Conservation (phyloP, 2,888 invertebrate genomes). For the Xestia rhomboidea region DNA sequence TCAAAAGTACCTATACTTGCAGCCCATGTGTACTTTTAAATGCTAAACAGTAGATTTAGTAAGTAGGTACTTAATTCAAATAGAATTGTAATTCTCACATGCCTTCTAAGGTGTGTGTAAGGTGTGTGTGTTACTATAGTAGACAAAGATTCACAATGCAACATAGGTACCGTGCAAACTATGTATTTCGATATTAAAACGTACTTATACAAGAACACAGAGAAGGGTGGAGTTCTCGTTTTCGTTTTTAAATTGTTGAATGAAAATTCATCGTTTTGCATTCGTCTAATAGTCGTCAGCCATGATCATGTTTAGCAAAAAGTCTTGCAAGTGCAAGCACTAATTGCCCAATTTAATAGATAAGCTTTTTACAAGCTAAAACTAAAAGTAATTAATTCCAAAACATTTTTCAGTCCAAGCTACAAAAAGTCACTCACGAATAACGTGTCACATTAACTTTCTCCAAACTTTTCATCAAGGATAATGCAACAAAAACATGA, state of each 20-base stretch:
- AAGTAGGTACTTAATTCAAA: neutral
- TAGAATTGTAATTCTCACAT: neutral
- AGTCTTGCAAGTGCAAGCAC: conserved; percentile 45
- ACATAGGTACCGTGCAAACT: neutral
- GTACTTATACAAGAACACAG: conserved; percentile 4
- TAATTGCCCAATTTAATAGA: conserved; percentile 36
- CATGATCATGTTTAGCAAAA: conserved; percentile 2
- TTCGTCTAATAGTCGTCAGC: neutral
- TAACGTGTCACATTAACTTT: conserved; percentile 23
- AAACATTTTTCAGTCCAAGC: conserved; percentile 2
- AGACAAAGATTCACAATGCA: neutral
- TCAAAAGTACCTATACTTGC: no score
- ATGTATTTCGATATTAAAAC: conserved; percentile 12
- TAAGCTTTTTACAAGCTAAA: conserved; percentile 22
- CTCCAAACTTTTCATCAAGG: conserved; percentile 14
- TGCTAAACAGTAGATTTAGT: neutral
- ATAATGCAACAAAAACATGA: neutral
- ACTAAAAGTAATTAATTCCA: conserved; percentile 8
- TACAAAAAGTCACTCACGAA: neutral
- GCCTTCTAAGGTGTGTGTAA: no score
- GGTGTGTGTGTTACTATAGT: no score
- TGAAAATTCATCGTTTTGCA: neutral
- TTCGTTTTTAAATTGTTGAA: neutral
- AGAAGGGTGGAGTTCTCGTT: neutral
- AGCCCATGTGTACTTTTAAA: neutral